A percentile compares a stretch with the other conserved stretches of the same genome.
Evolutionary conservation across 2,888 invertebrate genomes (phyloP).

Genomic region (Platycheirus rosarum): DNA sequence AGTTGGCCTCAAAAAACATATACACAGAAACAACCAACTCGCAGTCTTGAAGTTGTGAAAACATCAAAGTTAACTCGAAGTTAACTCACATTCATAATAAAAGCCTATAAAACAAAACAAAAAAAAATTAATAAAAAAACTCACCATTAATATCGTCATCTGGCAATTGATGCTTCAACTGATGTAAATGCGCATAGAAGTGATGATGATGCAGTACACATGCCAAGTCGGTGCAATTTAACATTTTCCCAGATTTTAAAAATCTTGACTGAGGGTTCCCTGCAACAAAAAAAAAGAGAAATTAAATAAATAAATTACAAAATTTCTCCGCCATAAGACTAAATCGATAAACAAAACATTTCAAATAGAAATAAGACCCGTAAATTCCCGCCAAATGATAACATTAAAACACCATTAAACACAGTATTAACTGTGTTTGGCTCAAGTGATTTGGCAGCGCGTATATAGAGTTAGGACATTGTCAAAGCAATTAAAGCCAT

Average conservation of each 20-base stretch:
- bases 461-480: conserved; percentile 19
- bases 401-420: conserved; percentile 60
- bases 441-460: conserved; percentile 12
- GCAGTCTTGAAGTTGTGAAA: too few relatives aligned
- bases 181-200: conserved; percentile 79
- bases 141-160: conserved; percentile 77
- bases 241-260: conserved; percentile 75
- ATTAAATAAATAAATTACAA: conserved; percentile 36
- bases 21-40: too few relatives aligned
- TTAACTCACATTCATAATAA: conserved; percentile 27
- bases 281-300: conserved; percentile 50
- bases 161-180: conserved; percentile 78
- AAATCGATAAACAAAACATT: background rate
- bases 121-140: background rate
- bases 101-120: conserved; percentile 21
- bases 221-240: conserved; percentile 79
- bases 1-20: too few relatives aligned
- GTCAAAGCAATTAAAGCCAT: conserved; percentile 38
- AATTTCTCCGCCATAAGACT: conserved; percentile 29
- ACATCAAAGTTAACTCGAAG: too few relatives aligned
- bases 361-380: background rate
- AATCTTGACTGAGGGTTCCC: conserved; percentile 27
- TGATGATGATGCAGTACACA: conserved; percentile 79
- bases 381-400: conserved; percentile 1
- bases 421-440: too few relatives aligned